Evolutionary conservation across 2,113 vertebrate genomes (phyloP).

Genomic region (Leiothrix lutea): DNA sequence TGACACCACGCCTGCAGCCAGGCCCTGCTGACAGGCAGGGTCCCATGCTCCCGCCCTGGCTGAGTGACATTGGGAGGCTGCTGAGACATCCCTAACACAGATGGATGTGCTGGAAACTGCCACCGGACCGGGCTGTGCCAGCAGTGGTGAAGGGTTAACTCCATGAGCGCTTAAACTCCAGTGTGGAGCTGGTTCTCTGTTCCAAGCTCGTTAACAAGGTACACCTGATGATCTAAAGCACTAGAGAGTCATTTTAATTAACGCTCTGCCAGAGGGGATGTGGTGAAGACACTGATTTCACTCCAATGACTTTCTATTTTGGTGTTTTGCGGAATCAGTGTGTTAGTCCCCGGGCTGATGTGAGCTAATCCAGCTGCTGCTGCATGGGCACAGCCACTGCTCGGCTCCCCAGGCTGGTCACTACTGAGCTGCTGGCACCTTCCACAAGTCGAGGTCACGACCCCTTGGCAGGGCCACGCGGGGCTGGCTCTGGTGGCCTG

Average conservation of each 20-base stretch:
- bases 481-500: not conserved
- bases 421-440: not conserved
- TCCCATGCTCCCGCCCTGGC: rapidly evolving
- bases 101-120: not conserved
- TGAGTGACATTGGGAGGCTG: not conserved
- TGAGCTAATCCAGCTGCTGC: not conserved
- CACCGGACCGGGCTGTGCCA: not conserved
- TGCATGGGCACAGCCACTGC: not conserved
- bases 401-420: not conserved
- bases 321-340: not conserved
- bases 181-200: conserved; percentile 5
- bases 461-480: not conserved
- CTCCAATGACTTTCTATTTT: conserved; percentile 56
- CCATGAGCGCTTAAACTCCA: not conserved
- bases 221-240: conserved; percentile 63
- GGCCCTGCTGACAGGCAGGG: not conserved
- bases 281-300: conserved; percentile 61
- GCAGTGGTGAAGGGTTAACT: conserved; percentile 50
- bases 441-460: rapidly evolving
- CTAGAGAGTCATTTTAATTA: conserved; percentile 64
- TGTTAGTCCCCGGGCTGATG: not conserved
- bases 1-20: rapidly evolving
- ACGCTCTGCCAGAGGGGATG: conserved; percentile 53
- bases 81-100: not conserved
- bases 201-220: conserved; percentile 52